Conservation (phyloP, 2,113 vertebrate species). For the Zeus faber region DNA sequence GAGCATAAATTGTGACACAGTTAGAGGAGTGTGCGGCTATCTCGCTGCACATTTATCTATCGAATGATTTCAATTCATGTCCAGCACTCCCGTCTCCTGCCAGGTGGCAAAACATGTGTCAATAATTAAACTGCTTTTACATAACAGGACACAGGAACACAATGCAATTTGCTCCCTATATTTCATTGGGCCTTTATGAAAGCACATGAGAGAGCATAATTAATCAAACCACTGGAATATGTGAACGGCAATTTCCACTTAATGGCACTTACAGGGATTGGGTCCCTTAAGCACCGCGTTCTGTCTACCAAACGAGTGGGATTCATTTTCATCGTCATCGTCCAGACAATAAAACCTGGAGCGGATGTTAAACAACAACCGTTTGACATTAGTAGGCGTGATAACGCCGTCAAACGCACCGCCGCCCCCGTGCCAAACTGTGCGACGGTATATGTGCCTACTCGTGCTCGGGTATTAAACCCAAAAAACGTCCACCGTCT, state of each 20-base stretch:
- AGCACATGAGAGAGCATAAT: constrained; percentile 77
- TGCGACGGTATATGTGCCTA: background rate
- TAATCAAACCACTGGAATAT: constrained; percentile 83
- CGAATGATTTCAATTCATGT: constrained; percentile 68
- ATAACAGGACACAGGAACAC: constrained; percentile 77
- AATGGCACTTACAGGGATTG: constrained; percentile 82
- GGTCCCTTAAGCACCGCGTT: constrained; percentile 78
- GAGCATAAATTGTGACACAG: constrained; percentile 42
- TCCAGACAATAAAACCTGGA: constrained; percentile 71
- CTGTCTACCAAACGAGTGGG: constrained; percentile 73
- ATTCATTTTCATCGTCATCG: constrained; percentile 76
- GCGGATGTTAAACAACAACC: constrained; percentile 71
- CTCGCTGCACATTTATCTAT: constrained; percentile 51
- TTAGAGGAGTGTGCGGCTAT: constrained; percentile 38
- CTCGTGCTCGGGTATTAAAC: no score
- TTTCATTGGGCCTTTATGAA: constrained; percentile 77
- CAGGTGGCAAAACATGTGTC: constrained; percentile 81
- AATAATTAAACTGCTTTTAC: constrained; percentile 80
- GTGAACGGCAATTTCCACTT: constrained; percentile 80
- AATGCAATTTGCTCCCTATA: constrained; percentile 77
- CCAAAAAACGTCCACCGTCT: no score
- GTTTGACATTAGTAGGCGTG: constrained; percentile 54
- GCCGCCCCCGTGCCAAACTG: background rate
- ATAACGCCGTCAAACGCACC: constrained; percentile 24
- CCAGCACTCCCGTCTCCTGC: constrained; percentile 62